These are phyloP conservation scores for Dipodomys ordii DNA, from an alignment of 2,113 vertebrate genomes.

Conservation along the genomic window DNA sequence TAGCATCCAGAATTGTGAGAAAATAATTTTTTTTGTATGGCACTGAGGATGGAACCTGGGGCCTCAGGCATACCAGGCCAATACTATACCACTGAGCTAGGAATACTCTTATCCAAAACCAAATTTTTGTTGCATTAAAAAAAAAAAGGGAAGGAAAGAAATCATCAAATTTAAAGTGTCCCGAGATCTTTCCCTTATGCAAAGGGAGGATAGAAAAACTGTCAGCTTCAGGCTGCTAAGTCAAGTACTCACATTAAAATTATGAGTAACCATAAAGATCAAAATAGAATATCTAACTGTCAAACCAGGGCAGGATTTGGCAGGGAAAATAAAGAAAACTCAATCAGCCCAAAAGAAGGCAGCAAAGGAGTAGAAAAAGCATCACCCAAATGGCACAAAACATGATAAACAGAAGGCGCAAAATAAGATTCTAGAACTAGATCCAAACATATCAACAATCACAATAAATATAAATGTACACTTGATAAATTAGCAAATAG, in stretches of 20 bases:
- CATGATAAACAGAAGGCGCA: not conserved
- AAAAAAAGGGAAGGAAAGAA: not conserved
- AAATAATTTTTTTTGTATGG: not conserved
- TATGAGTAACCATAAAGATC: slow-evolving; percentile 45
- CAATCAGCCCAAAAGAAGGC: slow-evolving; percentile 16
- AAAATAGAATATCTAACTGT: slow-evolving; percentile 53
- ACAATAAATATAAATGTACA: slow-evolving; percentile 70
- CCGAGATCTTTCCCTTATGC: slow-evolving; percentile 3
- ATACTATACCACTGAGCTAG: not conserved
- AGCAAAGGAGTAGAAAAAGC: slow-evolving; percentile 40
- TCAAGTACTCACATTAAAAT: slow-evolving; percentile 58
- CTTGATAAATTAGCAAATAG: slow-evolving; percentile 18
- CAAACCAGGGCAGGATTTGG: slow-evolving; percentile 36
- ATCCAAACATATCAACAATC: slow-evolving; percentile 22
- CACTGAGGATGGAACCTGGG: not conserved
- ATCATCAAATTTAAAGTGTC: slow-evolving; percentile 33
- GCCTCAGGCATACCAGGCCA: not conserved
- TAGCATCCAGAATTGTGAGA: not conserved
- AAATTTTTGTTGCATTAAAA: slow-evolving; percentile 15
- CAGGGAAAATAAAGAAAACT: slow-evolving; percentile 44
- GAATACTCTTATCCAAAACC: not conserved
- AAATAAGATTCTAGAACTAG: slow-evolving; percentile 53
- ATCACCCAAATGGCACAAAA: not conserved
- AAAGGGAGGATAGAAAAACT: not conserved
- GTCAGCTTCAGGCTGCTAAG: slow-evolving; percentile 29